Evolutionary conservation across 2,113 vertebrate species (phyloP), one percentile per base, ranked within the genome.

Genomic region (Scophthalmus maximus): DNA sequence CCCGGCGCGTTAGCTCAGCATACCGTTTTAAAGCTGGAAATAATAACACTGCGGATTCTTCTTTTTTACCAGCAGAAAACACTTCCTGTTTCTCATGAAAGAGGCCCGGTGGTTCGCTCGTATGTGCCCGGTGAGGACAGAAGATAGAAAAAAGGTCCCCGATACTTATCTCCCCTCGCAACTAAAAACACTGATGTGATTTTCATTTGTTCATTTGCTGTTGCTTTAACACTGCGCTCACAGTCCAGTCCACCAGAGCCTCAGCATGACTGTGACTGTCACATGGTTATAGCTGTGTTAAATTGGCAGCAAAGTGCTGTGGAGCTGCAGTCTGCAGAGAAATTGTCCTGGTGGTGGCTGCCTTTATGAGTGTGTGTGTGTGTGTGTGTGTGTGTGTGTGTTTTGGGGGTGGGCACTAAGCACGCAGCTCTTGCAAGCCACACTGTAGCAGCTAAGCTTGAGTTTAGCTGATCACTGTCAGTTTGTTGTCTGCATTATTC

Each of bases 401-500:
- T 69, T 60, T 47, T 32, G 38, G 67, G 65, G 56, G 49, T 70
- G 47, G 65, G 65, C 22, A 40, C 68, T 56, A 79, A 77, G 81
- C 52, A 47, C 14, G n/a, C 64, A 60, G 52, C 47, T 26, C 25
- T 29, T 9, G 18, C 32, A 15, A 64, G 68, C 56, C 62, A 23
- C 34, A 53, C 63, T 68, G n/a, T 36, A 67, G 82, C 60, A 60
- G 70, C 76, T 46, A 34, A 87, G 68, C 84, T 76, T 81, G 72
- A 51, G 62, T 87, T 83, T 65, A 76, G 65, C 82, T 85, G 81
- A 85, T 87, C 81, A 66, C 52, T 27, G 67, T 83, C 78, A 70
- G 66, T 86, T 84, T 80, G 81, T 73, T 68, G 74, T 82, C 77
- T 86, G 85, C 78, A 74, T 88, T 85, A 86, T 89, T 88, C 74